Conservation (phyloP, 2,888 invertebrate species). For the Diarsia dahlii region DNA sequence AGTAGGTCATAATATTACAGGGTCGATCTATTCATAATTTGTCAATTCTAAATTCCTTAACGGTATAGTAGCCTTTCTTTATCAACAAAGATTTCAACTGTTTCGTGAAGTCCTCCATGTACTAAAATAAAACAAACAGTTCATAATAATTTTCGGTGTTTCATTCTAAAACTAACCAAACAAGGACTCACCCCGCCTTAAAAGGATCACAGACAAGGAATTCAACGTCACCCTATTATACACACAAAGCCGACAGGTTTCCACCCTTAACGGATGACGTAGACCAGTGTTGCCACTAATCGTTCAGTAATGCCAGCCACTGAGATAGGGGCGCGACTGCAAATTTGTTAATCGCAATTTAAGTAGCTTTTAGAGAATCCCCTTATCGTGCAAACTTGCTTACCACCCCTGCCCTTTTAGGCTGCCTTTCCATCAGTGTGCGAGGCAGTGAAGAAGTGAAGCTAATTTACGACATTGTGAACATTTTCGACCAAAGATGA, state of each 20-base stretch:
- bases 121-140: background rate
- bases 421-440: slow-evolving; percentile 7
- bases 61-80: too few relatives aligned
- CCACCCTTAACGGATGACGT: slow-evolving; percentile 40
- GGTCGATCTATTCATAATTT: too few relatives aligned
- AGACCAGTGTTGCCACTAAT: slow-evolving; percentile 45
- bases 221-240: slow-evolving; percentile 3
- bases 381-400: slow-evolving; percentile 55
- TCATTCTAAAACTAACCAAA: background rate
- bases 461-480: background rate
- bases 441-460: background rate
- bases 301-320: slow-evolving; percentile 52
- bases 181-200: background rate
- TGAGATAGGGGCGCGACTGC: slow-evolving; percentile 55
- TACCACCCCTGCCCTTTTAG: slow-evolving; percentile 18
- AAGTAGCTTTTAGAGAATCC: slow-evolving; percentile 54
- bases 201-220: slow-evolving; percentile 11
- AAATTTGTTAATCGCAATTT: slow-evolving; percentile 64
- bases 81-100: too few relatives aligned
- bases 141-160: background rate
- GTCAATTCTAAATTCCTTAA: too few relatives aligned
- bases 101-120: too few relatives aligned
- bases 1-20: too few relatives aligned
- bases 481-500: background rate
- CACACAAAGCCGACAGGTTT: slow-evolving; percentile 26